Evolutionary conservation across 2,888 invertebrate genomes (phyloP), one percentile per base, ranked within the genome.

Genomic region (Isoperla grammatica): DNA sequence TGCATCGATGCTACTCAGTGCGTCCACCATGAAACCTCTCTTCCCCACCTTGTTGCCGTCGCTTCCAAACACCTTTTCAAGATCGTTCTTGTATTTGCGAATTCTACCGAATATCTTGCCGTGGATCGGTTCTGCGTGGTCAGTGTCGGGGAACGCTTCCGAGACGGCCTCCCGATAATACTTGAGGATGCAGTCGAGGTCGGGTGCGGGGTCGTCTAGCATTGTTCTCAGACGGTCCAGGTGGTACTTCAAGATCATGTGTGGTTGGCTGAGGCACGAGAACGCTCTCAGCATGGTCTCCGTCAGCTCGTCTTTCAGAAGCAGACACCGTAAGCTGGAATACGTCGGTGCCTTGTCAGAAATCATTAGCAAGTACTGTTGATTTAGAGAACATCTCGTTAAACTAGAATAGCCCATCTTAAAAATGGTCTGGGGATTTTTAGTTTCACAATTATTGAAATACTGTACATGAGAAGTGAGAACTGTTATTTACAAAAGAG

Each of bases 221-320:
- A 57, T 17, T 15, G 56, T 29, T 8, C 60, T 42, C 37, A 75
- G 65, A 64, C 72, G 71, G 0, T 64, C 61, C 1, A 78, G 48
- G 64, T 77, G 69, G 65, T 77, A 70, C 2, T 62, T 62, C 6
- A 80, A 65, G 37, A 73, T 71, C 12, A 71, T 65, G 56, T 72
- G 71, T 5, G 79, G 79, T n/a, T 76, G 69, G 29, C 72, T 74
- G 1, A 81, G 72, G 57, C 71, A 75, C 6, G 76, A 71, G 61
- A 81, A 68, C 4, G 78, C 78, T 62, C 69, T 66, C 11, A 79
- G 64, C 57, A 81, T 76, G 20, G 65, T 71, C 56, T 75, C 71
- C 0, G 75, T 66, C 11, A 72, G 67, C 9, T 65, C 65, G 61
- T 73, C 71, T 64, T 43, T 67, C 35, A 65, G 64, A 35, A 69